Conservation (phyloP, 2,113 vertebrate genomes). For the Lepidothrix coronata region DNA sequence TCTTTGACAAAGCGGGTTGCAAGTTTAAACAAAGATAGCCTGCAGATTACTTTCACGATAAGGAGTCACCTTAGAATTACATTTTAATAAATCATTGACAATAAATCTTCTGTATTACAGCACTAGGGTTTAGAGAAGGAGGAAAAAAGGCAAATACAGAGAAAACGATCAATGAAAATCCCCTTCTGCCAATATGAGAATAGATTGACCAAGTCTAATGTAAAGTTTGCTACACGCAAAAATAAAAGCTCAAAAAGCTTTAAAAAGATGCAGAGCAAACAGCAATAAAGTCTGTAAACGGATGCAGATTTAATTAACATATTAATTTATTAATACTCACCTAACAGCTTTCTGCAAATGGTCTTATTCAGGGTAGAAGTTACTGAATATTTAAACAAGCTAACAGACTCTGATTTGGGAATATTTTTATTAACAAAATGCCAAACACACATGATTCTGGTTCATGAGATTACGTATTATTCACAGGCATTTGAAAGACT, state of each 20-base stretch:
- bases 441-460: neutral
- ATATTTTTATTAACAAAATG: slow-evolving; percentile 49
- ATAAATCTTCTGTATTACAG: slow-evolving; percentile 80
- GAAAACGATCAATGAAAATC: slow-evolving; percentile 81
- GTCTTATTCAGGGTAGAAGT: slow-evolving; percentile 3
- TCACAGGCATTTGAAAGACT: slow-evolving; percentile 1
- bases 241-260: slow-evolving; percentile 47
- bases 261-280: slow-evolving; percentile 70
- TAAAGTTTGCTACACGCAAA: slow-evolving; percentile 67
- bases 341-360: slow-evolving; percentile 42
- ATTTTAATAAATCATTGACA: slow-evolving; percentile 85
- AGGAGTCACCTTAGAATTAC: slow-evolving; percentile 81
- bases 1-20: slow-evolving; percentile 78
- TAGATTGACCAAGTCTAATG: slow-evolving; percentile 67
- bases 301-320: slow-evolving; percentile 73
- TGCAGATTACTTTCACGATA: slow-evolving; percentile 79
- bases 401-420: slow-evolving; percentile 30
- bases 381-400: slow-evolving; percentile 32
- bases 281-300: slow-evolving; percentile 64
- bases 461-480: neutral
- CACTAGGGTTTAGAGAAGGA: slow-evolving; percentile 68
- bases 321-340: slow-evolving; percentile 68
- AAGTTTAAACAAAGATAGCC: slow-evolving; percentile 82
- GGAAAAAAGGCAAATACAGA: slow-evolving; percentile 73
- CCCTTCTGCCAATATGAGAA: slow-evolving; percentile 77